Base-by-base conservation (phyloP, 1,140 invertebrate genomes). In the Drosophila tani region DNA sequence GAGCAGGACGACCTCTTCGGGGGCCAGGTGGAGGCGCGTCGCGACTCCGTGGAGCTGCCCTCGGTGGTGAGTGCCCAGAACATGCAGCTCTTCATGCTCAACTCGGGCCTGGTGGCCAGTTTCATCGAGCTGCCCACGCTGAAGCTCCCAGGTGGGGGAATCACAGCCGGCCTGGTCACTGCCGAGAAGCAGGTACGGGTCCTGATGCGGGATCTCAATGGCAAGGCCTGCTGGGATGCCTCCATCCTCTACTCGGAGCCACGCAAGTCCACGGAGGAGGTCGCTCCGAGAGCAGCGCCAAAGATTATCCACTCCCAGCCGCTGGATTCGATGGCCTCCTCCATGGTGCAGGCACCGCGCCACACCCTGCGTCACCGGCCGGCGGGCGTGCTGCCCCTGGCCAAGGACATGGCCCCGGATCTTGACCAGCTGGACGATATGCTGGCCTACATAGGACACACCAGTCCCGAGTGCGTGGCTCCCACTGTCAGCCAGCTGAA, bases 151-250 rank as follows among this genome's bases (percentile, higher is more conserved):
- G 96, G 96, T 7, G 97, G 97, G 27, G 97, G 96, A n/a, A 96
- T 97, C 19, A 97, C 97, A 1, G 96, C 96, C 5, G 95, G 95
- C 19, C 73, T 95, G 32, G 93, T 94, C 40, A 95, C 95, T 0
- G 95, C 95, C 12, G 95, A 95, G 70, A 94, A 94, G 82, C 95
- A 94, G 95, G 97, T 99, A 24, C 94, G 98, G 32, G 95, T 99
- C 21, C 94, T 99, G 12, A 93, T 99, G 51, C 94, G 98, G 35
- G 98, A 99, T 93, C 94, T 99, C n/a, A 96, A 97, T 51, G 98
- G 98, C n/a, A 99, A 99, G 93, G 97, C 97, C 55, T 98, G 97
- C 76, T 99, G 98, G 98, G 98, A 99, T 93, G 97, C 97, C 55
- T 97, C 97, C 0, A 96, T 98, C 49, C 93, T 99, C 1, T 98